phyloP scores from a whole-genome alignment of 2,797 vertebrate species.

The Pangasius larnaudii region DNA sequence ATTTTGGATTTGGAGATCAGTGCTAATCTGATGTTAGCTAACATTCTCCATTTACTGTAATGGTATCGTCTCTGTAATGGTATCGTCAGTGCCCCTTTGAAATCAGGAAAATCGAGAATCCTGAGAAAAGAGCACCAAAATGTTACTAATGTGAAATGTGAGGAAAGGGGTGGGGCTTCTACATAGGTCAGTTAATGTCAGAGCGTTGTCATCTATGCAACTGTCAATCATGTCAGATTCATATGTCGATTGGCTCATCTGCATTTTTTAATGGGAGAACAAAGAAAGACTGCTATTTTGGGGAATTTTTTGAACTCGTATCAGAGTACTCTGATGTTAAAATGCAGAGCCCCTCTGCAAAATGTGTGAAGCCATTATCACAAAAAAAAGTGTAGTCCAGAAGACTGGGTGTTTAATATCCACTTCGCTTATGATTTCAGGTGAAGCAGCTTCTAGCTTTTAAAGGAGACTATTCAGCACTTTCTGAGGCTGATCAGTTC shows the following conservation, averaged over 20 bases:
- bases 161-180: background rate
- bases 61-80: too few relatives aligned
- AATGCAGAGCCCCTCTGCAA: too few relatives aligned
- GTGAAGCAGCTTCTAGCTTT: slow-evolving; percentile 72
- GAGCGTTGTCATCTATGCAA: background rate
- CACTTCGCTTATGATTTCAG: slow-evolving; percentile 60
- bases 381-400: background rate
- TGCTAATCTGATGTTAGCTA: background rate
- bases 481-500: slow-evolving; percentile 82
- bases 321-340: background rate
- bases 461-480: slow-evolving; percentile 67
- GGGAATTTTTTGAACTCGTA: background rate
- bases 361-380: too few relatives aligned
- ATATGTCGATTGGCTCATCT: background rate
- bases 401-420: background rate
- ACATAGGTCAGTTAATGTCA: background rate
- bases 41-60: background rate
- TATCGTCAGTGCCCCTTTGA: background rate
- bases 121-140: background rate
- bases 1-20: too few relatives aligned
- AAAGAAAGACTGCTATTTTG: background rate
- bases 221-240: background rate
- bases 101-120: background rate
- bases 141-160: background rate
- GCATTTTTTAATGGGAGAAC: background rate